Conservation (phyloP, 2,113 vertebrate species). For the Petromus typicus region DNA sequence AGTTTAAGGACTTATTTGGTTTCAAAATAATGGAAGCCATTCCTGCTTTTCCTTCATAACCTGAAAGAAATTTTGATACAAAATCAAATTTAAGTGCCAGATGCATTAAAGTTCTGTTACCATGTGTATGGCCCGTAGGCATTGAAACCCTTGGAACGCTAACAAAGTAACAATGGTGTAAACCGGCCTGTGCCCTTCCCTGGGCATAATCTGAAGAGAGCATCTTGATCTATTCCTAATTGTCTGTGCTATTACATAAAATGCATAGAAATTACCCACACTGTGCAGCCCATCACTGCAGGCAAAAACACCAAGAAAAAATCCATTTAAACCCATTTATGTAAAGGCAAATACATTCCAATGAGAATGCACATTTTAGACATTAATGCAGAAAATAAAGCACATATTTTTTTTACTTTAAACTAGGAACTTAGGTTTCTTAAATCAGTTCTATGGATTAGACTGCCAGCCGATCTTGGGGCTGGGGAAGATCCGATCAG, state of each 20-base stretch:
- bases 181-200: not conserved
- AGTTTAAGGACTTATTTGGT: constrained; percentile 87
- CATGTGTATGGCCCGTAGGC: not conserved
- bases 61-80: constrained; percentile 81
- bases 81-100: not conserved
- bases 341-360: not conserved
- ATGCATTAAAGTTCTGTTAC: not conserved
- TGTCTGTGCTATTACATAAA: not conserved
- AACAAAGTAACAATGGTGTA: not conserved
- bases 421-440: not conserved
- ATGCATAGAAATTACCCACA: not conserved
- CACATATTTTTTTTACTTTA: not conserved
- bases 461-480: not conserved
- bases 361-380: not conserved
- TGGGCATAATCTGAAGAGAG: not conserved
- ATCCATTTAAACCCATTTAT: not conserved
- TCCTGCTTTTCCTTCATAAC: constrained; percentile 93
- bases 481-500: not conserved
- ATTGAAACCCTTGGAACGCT: not conserved
- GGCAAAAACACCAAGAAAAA: constrained; percentile 23
- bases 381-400: not conserved
- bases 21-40: constrained; percentile 93
- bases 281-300: not conserved
- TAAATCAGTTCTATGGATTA: not conserved
- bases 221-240: not conserved